Evolutionary conservation across 1,140 invertebrate genomes (phyloP).

Genomic region (Pogonomyrmex californicus): DNA sequence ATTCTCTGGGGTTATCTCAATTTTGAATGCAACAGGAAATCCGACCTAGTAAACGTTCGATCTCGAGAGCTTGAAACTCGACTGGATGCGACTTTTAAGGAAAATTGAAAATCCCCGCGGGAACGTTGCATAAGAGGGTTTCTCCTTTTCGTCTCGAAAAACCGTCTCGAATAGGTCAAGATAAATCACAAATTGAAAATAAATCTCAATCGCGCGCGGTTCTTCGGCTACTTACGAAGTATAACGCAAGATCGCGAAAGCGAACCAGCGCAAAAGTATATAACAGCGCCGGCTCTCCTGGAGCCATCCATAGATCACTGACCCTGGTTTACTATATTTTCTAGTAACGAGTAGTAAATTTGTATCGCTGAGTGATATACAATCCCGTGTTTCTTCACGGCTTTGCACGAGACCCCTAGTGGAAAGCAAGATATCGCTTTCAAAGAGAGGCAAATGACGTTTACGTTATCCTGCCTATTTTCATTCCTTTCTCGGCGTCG

Average conservation of each 20-base stretch:
- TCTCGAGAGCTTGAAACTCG: not conserved
- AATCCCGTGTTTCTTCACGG: constrained; percentile 32
- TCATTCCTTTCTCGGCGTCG: not conserved
- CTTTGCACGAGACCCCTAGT: not conserved
- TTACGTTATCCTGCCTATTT: constrained; percentile 44
- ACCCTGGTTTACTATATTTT: constrained; percentile 67
- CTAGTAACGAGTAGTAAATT: constrained; percentile 74
- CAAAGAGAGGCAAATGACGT: constrained; percentile 38
- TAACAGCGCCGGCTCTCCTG: constrained; percentile 31
- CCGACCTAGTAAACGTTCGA: not conserved
- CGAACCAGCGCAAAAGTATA: constrained; percentile 15
- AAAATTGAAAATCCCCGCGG: not conserved
- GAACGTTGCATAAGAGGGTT: not conserved
- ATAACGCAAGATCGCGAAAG: constrained; percentile 26
- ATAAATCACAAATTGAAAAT: constrained; percentile 59
- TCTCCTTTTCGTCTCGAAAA: not conserved
- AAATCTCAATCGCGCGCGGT: constrained; percentile 58
- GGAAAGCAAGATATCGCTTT: constrained; percentile 59
- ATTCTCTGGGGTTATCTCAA: not conserved
- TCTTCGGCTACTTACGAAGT: constrained; percentile 44
- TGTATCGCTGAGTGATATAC: constrained; percentile 73
- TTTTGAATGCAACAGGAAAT: not conserved
- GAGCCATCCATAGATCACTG: constrained; percentile 64
- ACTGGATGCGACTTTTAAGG: not conserved
- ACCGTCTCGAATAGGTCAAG: not conserved